Base-by-base conservation (phyloP, 1,140 invertebrate genomes). In the Eubasilissa regina region DNA sequence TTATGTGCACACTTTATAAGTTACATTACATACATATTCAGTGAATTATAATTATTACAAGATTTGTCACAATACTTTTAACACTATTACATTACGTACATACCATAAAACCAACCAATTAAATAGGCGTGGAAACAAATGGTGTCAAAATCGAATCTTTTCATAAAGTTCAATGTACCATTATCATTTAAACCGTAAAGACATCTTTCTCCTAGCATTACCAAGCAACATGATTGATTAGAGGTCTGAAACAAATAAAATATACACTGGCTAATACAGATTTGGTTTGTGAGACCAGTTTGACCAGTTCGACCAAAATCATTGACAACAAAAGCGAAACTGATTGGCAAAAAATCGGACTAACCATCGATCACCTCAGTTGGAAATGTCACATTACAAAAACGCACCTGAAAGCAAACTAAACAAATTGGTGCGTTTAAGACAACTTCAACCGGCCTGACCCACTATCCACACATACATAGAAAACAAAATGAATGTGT, bases 141-240 rank as follows among this genome's bases (percentile, higher is more conserved):
- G 0, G 95, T 93, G 81, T 91, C 92, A 87, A 92, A 97, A 82
- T 97, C 95, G 70, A 97, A 92, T 85, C 93, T 93, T 84, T 96
- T 96, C 87, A 93, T 93, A 84, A 93, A 95, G 83, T 92, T 93
- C 56, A 97, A 86, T 48, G 91, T 88, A 43, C 94, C 95, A 75
- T 90, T 92, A 81, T 95, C 95, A 83, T 92, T 93, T 74, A 96
- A 89, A 85, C 93, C 95, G 84, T 93, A 96, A 6, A 97, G 86
- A 87, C 93, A 93, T 84, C 91, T 90, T 84, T 94, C 93, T 72
- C 94, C 94, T 25, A 96, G 87, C 17, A 95, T 90, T 43, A 95
- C 84, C 47, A 97, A 91, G 78, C 90, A 91, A 4, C 88, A 89
- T 81, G 87, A 87, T 73, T 86, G 87, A 47, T 83, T 88, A 76